Evolutionary conservation across 2,888 invertebrate genomes (phyloP), one percentile per base, ranked within the genome.

Genomic region (Camptogramma bilineatum): DNA sequence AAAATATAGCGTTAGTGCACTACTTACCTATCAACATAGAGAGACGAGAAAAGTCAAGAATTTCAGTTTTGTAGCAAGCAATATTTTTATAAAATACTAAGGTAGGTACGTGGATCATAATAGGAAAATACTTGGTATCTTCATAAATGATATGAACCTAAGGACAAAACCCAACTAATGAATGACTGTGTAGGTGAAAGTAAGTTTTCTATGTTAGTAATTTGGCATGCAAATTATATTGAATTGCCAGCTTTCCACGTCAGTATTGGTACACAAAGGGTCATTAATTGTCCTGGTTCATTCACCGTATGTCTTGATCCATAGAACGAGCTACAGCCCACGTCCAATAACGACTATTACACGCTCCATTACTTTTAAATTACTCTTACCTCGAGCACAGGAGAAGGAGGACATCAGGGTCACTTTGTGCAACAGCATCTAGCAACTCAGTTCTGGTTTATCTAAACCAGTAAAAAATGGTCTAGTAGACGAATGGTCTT

Each of bases 361-460:
- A 88, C 85, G 90, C 84, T 84, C 82, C 81, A 88, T 90, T 90
- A 84, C 86, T 80, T 84, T 79, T 83, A 83, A 87, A 88, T 88
- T 85, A 83, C 78, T 82, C 79, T 74, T 76, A 77, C 75, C 78
- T 73, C 73, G 73, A 78, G 68, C 34, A 48, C 55, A 62, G 61
- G 19, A 13, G 13, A 46, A 24, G 9, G 4, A 19, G 21, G 56
- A 56, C 47, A 44, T 7, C 13, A 10, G 7, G 50, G 10, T 55
- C 55, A 64, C 54, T 64, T 42, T 44, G 1, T 44, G 5, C 44
- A 44, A 17, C 34, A 34, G 7, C 2, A 52, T 19, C 13, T 39
- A 52, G 52, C 18, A 46, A 4, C 18, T 46, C 18, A 46, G 28
- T 28, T 28, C 7, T 28, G n/a, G n/a, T n/a, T n/a, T n/a, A n/a